Conservation (phyloP, 1,140 invertebrate genomes). For the Geopemphigus sp. region DNA sequence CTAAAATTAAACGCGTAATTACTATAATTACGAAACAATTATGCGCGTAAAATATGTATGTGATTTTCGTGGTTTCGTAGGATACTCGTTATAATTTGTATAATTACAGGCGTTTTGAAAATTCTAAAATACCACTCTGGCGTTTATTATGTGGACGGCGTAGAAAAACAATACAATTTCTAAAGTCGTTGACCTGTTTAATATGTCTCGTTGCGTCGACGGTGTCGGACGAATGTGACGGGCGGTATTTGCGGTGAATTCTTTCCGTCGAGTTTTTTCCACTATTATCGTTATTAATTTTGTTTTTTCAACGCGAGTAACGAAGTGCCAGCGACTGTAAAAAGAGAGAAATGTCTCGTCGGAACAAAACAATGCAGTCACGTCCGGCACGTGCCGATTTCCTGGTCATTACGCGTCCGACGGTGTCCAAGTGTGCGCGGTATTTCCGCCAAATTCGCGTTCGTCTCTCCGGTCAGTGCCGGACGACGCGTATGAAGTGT, state of each 20-base stretch:
- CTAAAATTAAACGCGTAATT: no score
- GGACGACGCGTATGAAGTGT: no score
- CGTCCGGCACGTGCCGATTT: slow-evolving; percentile 26
- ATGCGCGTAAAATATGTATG: neutral
- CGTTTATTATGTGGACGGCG: slow-evolving; percentile 1
- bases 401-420: neutral
- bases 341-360: neutral
- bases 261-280: slow-evolving; percentile 11
- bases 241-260: slow-evolving; percentile 14
- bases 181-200: slow-evolving; percentile 42
- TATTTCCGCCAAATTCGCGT: no score
- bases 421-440: neutral
- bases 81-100: no score
- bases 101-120: neutral
- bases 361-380: slow-evolving; percentile 41
- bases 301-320: neutral
- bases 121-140: neutral
- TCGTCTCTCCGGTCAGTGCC: no score
- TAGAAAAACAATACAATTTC: slow-evolving; percentile 21
- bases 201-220: slow-evolving; percentile 17
- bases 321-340: neutral
- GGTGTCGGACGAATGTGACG: slow-evolving; percentile 1
- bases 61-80: no score
- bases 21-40: no score
- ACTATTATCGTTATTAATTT: neutral